These are phyloP conservation scores for Montipora sp. DNA, from an alignment of 64 coral and sea anemone species.

Conservation along the genomic window DNA sequence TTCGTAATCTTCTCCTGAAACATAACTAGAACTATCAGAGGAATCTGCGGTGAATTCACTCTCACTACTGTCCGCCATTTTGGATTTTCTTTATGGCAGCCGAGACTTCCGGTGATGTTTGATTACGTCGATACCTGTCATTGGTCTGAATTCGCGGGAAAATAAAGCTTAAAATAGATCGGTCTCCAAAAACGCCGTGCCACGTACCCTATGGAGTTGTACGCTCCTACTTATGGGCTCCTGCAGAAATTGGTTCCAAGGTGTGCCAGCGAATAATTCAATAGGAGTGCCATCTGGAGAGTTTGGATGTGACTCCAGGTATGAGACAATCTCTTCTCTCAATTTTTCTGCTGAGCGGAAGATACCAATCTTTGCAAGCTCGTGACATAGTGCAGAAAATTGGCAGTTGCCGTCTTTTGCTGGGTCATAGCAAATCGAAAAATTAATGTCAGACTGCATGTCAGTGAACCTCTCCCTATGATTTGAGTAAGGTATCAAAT, in stretches of 20 bases:
- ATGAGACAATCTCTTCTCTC: slow-evolving; percentile 25
- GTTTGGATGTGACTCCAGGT: not conserved
- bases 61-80: too few species aligned
- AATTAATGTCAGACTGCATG: slow-evolving; percentile 12
- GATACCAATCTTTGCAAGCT: not conserved
- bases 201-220: too few species aligned
- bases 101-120: too few species aligned
- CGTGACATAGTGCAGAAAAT: slow-evolving; percentile 12
- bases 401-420: slow-evolving; percentile 55
- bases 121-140: too few species aligned
- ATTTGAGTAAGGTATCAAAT: slow-evolving; percentile 26
- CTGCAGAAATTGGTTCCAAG: slow-evolving; percentile 12
- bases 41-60: too few species aligned
- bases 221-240: too few species aligned
- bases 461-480: slow-evolving; percentile 10
- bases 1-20: too few species aligned
- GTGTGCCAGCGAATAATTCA: slow-evolving; percentile 20
- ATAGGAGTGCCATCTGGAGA: slow-evolving; percentile 3
- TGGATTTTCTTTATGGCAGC: too few species aligned
- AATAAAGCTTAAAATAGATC: too few species aligned
- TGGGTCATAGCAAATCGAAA: slow-evolving; percentile 46
- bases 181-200: too few species aligned
- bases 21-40: too few species aligned
- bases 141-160: too few species aligned
- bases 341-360: slow-evolving; percentile 19